Evolutionary conservation across 2,888 invertebrate genomes (phyloP).

Genomic region (Ophraella communa): DNA sequence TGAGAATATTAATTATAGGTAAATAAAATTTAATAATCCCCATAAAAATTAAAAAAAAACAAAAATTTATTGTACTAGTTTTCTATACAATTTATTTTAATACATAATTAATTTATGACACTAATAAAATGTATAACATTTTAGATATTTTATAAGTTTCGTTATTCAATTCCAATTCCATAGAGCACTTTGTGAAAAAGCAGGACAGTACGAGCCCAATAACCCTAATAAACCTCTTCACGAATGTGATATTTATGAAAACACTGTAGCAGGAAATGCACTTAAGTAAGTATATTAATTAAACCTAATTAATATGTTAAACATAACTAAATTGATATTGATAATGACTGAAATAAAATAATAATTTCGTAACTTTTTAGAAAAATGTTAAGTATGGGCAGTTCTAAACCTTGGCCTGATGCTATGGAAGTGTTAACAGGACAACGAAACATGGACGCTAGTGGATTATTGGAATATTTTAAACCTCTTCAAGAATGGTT

Average conservation of each 20-base stretch:
- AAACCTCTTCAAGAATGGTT: conserved; percentile 79
- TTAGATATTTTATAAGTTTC: conserved; percentile 76
- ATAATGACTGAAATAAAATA: no score
- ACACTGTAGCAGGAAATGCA: conserved; percentile 77
- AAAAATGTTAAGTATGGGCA: conserved; percentile 74
- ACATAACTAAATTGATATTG: background rate
- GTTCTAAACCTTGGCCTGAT: conserved; percentile 82
- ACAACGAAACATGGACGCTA: conserved; percentile 75
- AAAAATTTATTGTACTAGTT: no score
- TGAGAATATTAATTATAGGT: no score
- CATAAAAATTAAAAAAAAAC: no score
- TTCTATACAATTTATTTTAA: no score
- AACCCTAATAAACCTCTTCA: conserved; percentile 75
- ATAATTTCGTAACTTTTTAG: no score
- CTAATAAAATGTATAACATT: no score
- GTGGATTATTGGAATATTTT: conserved; percentile 81
- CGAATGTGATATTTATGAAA: conserved; percentile 86
- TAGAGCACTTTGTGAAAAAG: conserved; percentile 75
- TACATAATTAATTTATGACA: no score
- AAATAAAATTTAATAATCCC: background rate
- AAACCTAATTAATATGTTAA: background rate
- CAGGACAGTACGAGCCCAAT: conserved; percentile 77
- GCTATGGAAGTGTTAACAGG: conserved; percentile 84
- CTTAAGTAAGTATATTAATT: conserved; percentile 62
- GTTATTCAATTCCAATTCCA: conserved; percentile 89